These are phyloP conservation scores for Myotis davidii DNA, from an alignment of 2,113 vertebrate species.

Conservation along the genomic window DNA sequence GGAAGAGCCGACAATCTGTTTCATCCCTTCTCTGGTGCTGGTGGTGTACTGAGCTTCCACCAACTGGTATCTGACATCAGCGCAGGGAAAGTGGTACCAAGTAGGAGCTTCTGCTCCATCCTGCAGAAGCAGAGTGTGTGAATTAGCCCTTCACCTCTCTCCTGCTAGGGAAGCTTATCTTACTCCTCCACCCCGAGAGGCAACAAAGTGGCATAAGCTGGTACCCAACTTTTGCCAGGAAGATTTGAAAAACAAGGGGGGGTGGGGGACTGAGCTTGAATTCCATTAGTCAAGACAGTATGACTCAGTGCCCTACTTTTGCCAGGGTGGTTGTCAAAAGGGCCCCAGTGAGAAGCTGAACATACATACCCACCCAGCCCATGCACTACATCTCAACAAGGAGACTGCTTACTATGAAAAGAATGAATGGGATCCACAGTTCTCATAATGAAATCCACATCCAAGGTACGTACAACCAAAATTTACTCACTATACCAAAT, in stretches of 20 bases:
- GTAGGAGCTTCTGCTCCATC: not conserved
- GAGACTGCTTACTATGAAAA: conserved; percentile 20
- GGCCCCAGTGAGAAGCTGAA: conserved; percentile 14
- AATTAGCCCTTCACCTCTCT: conserved; percentile 10
- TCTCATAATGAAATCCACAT: conserved; percentile 7
- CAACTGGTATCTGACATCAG: not conserved
- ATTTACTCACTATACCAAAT: not conserved
- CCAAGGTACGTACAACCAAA: not conserved
- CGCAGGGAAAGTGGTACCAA: not conserved
- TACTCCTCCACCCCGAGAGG: not conserved
- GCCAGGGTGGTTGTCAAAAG: not conserved
- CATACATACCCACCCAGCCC: not conserved
- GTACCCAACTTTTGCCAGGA: not conserved
- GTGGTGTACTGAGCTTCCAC: not conserved
- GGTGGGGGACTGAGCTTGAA: not conserved
- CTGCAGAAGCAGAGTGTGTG: not conserved
- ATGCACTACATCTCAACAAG: not conserved
- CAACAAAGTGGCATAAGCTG: not conserved
- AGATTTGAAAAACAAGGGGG: not conserved
- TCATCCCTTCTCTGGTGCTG: not conserved
- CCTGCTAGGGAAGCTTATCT: conserved; percentile 13
- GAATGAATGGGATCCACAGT: not conserved
- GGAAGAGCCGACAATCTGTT: not conserved
- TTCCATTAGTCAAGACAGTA: not conserved
- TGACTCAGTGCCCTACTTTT: not conserved